phyloP scores from a whole-genome alignment of 2,888 invertebrate genomes.

The Syritta pipiens region DNA sequence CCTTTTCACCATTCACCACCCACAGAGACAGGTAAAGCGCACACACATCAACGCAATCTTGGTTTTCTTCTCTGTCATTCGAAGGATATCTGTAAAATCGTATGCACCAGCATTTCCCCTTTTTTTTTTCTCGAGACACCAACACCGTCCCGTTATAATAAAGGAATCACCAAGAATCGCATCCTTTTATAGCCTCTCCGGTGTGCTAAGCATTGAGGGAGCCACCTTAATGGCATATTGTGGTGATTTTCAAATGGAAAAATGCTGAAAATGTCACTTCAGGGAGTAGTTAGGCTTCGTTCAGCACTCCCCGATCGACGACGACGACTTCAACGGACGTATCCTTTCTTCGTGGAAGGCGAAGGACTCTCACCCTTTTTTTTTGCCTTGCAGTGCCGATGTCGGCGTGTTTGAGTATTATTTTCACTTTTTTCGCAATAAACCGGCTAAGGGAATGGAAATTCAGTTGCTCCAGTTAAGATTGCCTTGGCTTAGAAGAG shows the following conservation, averaged over 20 bases:
- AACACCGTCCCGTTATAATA: slow-evolving; percentile 68
- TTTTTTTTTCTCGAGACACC: slow-evolving; percentile 39
- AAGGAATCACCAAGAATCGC: slow-evolving; percentile 68
- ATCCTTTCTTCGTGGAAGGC: too few relatives aligned
- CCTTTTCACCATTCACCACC: slow-evolving; percentile 33
- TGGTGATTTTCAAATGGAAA: slow-evolving; percentile 78
- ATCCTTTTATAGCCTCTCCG: slow-evolving; percentile 67
- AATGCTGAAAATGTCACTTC: slow-evolving; percentile 77
- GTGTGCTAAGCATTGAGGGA: slow-evolving; percentile 67
- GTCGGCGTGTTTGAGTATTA: slow-evolving; percentile 18
- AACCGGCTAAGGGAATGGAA: slow-evolving; percentile 56
- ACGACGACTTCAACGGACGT: slow-evolving; percentile 13
- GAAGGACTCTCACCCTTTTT: slow-evolving; percentile 35
- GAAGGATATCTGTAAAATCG: slow-evolving; percentile 4
- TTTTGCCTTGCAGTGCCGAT: slow-evolving; percentile 24
- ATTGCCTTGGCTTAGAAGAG: slow-evolving; percentile 18
- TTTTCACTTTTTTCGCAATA: slow-evolving; percentile 55
- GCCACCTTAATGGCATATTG: slow-evolving; percentile 79
- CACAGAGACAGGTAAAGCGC: slow-evolving; percentile 41
- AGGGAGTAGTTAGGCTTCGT: slow-evolving; percentile 77
- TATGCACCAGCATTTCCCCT: slow-evolving; percentile 36
- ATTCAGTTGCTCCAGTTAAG: slow-evolving; percentile 61
- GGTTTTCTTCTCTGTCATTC: slow-evolving; percentile 21
- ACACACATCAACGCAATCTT: slow-evolving; percentile 30
- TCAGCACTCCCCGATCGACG: slow-evolving; percentile 45